Base-by-base conservation (phyloP, 2,797 vertebrate species). In the Hyperoplus immaculatus region DNA sequence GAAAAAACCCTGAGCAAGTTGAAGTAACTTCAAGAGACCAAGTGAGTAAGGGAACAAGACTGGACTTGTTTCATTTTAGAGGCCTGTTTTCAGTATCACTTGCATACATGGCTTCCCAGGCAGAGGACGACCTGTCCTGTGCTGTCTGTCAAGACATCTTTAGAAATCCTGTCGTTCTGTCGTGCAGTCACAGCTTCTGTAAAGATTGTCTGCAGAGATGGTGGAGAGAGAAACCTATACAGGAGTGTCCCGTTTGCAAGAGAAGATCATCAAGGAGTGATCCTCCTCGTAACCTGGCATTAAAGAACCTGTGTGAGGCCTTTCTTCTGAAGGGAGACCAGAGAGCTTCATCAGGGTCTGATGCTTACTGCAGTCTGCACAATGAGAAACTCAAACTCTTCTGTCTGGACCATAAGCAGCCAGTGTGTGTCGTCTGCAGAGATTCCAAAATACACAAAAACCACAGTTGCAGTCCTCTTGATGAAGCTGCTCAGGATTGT, bases 131-230 rank as follows among this genome's bases (percentile, higher is more conserved):
- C 57, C 65, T 70, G n/a, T 62, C 36, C 36, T 74, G 65, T 73
- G 50, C 65, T 0, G 0, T 80, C 60, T 84, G 81, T 13, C 55
- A 53, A 0, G 74, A 70, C 4, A 58, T 77, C 51, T 84, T 80
- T 14, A 14, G 29, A 43, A 18, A 77, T 21, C 58, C 58, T 18
- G 41, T 60, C 4, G 11, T 60, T 43, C 41, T 60, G 1, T 43
- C 41, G 7, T 74, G 70, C 18, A 69, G 64, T 64, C 69, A 81
- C 64, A 64, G 64, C 64, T 59, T 75, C 46, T 77, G 73, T 39
- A 68, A 59, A 18, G 43, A 16, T n/a, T 81, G 78, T 51, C 46
- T 72, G 41, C 7, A 77, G 39, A 42, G 1, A 7, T 72, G 63
- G 65, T 69, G 55, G 47, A 21, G 1, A 8, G 6, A 9, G 8